Evolutionary conservation across 2,113 vertebrate genomes (phyloP), one percentile per base, ranked within the genome.

Genomic region (Propithecus coquereli): DNA sequence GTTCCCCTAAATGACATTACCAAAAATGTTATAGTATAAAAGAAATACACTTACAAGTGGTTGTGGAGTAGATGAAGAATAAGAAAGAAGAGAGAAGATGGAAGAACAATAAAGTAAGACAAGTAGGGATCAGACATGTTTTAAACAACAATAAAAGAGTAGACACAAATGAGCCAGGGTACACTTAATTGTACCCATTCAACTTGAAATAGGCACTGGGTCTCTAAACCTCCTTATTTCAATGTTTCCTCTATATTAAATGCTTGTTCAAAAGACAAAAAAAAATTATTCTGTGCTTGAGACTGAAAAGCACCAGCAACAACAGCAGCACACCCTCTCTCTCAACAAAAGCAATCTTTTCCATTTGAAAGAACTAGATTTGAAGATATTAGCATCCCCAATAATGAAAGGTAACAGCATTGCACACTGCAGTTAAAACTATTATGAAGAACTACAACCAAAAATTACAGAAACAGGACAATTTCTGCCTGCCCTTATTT

Each of bases 391-490:
- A 96, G 84, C 79, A 94, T 17, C 57, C 73, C 47, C 94, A 97
- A 5, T 73, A 95, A 97, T 47, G 37, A 96, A 88, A 91, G 40
- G 27, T 13, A 95, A 93, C 32, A 43, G 17, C 40, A 74, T 27
- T 95, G 70, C 65, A 84, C 92, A 89, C 50, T 88, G 61, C n/a
- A 87, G 76, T 3, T 95, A 27, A 95, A 98, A 84, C 76, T 90
- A 40, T 92, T 91, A 88, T 16, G 73, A 88, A 16, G 82, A 96
- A 95, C 79, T 97, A 81, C 92, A 87, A 95, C 43, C 22, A 96
- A 61, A 97, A 97, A 94, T 74, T 74, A n/a, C 97, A 96, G 96
- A 97, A 97, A 95, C 20, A 68, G 66, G 90, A 97, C 74, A 98
- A 91, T 57, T 83, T 65, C 80, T 93, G 90, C 74, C 91, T 57